Percentiles rank a stretch among this genome's conserved stretches.
phyloP scores from a whole-genome alignment of 2,888 invertebrate species.

The Tribolium freemani region DNA sequence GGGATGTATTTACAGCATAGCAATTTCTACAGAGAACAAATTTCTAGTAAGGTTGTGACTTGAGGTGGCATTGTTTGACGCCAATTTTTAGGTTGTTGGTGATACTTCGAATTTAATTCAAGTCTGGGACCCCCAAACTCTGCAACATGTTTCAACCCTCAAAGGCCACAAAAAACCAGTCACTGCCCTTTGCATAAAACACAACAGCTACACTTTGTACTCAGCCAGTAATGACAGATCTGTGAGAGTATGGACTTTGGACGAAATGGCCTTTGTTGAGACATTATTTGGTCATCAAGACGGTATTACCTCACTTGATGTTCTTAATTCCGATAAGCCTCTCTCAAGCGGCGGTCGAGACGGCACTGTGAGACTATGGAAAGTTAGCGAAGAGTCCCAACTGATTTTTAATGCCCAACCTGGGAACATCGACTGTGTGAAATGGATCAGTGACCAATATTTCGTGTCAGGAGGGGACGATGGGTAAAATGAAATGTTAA shows the following conservation, averaged over 20 bases:
- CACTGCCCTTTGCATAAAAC: slow-evolving; percentile 86
- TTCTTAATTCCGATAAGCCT: slow-evolving; percentile 86
- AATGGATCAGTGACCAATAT: slow-evolving; percentile 92
- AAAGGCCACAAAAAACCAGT: slow-evolving; percentile 83
- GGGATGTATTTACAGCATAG: slow-evolving; percentile 74
- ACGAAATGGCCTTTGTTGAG: slow-evolving; percentile 97
- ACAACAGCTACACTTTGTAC: slow-evolving; percentile 87
- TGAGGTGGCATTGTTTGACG: slow-evolving; percentile 40
- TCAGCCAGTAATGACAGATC: slow-evolving; percentile 83
- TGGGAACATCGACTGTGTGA: slow-evolving; percentile 89
- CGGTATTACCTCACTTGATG: slow-evolving; percentile 88
- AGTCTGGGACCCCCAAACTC: slow-evolving; percentile 86
- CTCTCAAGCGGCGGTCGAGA: slow-evolving; percentile 93
- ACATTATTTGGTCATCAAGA: slow-evolving; percentile 95
- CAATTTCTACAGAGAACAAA: slow-evolving; percentile 84
- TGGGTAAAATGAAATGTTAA: slow-evolving; percentile 72
- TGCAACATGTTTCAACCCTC: slow-evolving; percentile 84
- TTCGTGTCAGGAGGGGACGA: slow-evolving; percentile 95
- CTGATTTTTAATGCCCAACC: slow-evolving; percentile 90
- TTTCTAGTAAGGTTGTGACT: slow-evolving; percentile 76
- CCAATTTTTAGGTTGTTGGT: slow-evolving; percentile 73
- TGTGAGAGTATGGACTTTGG: slow-evolving; percentile 95
- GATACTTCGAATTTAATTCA: slow-evolving; percentile 80
- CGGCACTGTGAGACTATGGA: slow-evolving; percentile 91
- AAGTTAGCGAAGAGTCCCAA: slow-evolving; percentile 97